Conservation (phyloP, 2,888 invertebrate genomes). For the Hemaris fuciformis region DNA sequence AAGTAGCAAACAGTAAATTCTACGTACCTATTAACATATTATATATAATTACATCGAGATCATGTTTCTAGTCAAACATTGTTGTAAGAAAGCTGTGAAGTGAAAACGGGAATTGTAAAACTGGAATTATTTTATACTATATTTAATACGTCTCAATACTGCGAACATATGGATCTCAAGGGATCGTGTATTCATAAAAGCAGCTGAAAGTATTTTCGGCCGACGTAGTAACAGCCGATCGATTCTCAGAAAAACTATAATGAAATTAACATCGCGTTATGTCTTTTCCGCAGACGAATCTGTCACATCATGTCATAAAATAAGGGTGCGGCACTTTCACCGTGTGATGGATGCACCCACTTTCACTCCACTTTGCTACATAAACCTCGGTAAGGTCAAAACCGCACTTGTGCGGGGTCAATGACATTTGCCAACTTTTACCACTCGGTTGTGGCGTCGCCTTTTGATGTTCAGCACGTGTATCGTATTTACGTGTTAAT, state of each 20-base stretch:
- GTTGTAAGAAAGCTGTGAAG: background rate
- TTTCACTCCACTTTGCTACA: constrained; percentile 41
- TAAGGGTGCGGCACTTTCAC: constrained; percentile 28
- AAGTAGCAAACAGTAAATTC: too few species aligned
- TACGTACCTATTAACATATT: too few species aligned
- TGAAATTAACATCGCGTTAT: background rate
- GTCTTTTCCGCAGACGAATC: constrained; percentile 3
- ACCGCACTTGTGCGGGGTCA: constrained; percentile 35
- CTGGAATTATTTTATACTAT: background rate
- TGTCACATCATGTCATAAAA: constrained; percentile 7
- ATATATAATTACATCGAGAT: background rate
- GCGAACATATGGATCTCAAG: too few species aligned
- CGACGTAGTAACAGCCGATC: background rate
- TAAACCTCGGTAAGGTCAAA: constrained; percentile 48
- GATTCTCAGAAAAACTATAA: constrained; percentile 3
- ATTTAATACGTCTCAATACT: background rate
- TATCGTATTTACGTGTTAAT: constrained; percentile 8
- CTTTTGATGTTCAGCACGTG: constrained; percentile 7
- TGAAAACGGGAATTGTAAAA: background rate
- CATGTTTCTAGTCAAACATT: background rate
- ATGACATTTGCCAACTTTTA: constrained; percentile 34
- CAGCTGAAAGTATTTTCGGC: background rate
- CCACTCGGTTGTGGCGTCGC: constrained; percentile 9
- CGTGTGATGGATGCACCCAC: constrained; percentile 39
- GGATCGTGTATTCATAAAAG: background rate